Evolutionary conservation across 2,113 vertebrate species (phyloP).

Genomic region (Solea senegalensis): DNA sequence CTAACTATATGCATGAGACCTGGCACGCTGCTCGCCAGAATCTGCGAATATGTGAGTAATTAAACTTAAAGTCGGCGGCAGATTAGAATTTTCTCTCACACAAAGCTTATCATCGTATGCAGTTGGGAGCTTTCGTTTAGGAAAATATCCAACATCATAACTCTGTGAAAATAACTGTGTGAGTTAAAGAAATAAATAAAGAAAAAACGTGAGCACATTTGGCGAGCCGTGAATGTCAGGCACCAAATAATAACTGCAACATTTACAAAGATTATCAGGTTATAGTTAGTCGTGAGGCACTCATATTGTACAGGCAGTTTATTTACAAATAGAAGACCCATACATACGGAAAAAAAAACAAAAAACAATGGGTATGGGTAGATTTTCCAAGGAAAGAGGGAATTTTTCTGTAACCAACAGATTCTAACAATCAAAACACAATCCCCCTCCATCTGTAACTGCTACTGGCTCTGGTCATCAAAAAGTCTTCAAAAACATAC

Average conservation of each 20-base stretch:
- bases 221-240: constrained; percentile 17
- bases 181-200: not conserved
- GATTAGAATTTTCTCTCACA: no score
- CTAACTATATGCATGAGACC: no score
- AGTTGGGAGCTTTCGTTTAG: constrained; percentile 19
- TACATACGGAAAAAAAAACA: constrained; percentile 65
- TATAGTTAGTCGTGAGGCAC: constrained; percentile 71
- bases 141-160: constrained; percentile 22
- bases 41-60: no score
- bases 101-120: not conserved
- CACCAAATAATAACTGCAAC: constrained; percentile 20
- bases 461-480: constrained; percentile 29
- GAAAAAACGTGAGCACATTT: constrained; percentile 12
- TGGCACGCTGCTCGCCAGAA: no score
- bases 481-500: constrained; percentile 62
- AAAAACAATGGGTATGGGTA: constrained; percentile 48
- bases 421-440: constrained; percentile 36
- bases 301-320: constrained; percentile 74
- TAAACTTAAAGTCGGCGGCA: no score
- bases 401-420: constrained; percentile 22
- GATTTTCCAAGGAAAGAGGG: constrained; percentile 38
- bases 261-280: constrained; percentile 56
- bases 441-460: constrained; percentile 34
- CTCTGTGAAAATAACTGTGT: not conserved
- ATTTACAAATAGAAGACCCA: constrained; percentile 80